Base-by-base conservation (phyloP, 2,113 vertebrate species). In the Protomyctophum bolini region DNA sequence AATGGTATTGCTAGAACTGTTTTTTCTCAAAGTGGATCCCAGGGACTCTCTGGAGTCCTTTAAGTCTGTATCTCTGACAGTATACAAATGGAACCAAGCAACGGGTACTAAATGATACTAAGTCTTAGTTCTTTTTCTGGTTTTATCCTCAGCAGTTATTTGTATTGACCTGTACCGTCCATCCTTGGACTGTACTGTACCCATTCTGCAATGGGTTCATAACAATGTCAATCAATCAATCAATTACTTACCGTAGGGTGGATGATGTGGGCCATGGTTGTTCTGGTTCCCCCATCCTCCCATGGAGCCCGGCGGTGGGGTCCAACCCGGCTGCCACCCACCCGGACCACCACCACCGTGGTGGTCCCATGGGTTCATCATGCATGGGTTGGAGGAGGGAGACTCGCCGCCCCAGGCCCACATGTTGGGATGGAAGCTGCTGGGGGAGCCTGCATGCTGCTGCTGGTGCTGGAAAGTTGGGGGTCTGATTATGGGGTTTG, bases 371-470 rank as follows among this genome's bases (percentile, higher is more conserved):
- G 51, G 65, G 9, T 80, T 79, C 33, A 41, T 33, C 33, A 33
- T 33, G 33, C 33, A 33, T 33, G 33, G 33, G 33, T 4, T 6
- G 33, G 33, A 41, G 9, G 50, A 3, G 0, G 77, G 76, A 5
- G 84, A 61, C 66, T 85, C 81, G 12, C 33, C 33, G 21, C 11
- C 4, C 86, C 87, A 90, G 72, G 14, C 88, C 87, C 87, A 92
- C 91, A 88, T 91, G 83, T 63, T 58, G 41, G 88, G 72, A 2
- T 88, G 79, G 74, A 91, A 91, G 81, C 21, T 73, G 72, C 84
- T 87, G 0, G 75, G 10, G 7, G 59, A 46, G 52, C 21, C 21
- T 21, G 21, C 21, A 21, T 21, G 21, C 21, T 41, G 33, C 33
- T 65, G 41, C 46, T 12, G 80, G 71, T 70, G 73, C 28, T 69